A percentile compares a stretch with the other conserved stretches of the same genome.
Conservation (phyloP, 2,888 invertebrate species). For the Macrophya alboannulata region DNA sequence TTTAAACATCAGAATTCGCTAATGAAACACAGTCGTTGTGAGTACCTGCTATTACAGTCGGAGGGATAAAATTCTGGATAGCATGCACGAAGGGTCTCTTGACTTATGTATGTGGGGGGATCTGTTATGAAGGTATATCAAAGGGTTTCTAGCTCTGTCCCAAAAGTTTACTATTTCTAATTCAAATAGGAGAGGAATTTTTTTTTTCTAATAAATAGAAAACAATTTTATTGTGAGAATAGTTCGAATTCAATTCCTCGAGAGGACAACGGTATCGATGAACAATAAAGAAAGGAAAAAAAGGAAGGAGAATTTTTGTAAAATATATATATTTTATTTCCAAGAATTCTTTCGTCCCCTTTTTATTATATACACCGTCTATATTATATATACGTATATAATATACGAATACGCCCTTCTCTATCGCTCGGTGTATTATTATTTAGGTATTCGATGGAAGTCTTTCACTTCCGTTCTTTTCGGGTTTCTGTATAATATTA, state of each 20-base stretch:
- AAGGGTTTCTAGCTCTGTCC: not conserved
- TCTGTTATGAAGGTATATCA: not conserved
- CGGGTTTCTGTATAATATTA: constrained; percentile 49
- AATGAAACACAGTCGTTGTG: constrained; percentile 38
- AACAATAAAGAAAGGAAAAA: not conserved
- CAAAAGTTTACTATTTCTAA: not conserved
- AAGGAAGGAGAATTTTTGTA: not conserved
- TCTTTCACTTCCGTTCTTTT: constrained; percentile 47
- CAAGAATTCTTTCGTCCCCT: not conserved
- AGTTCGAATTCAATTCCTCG: not conserved
- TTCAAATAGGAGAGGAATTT: not conserved
- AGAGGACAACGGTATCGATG: not conserved
- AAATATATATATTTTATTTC: not conserved
- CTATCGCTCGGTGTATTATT: not conserved
- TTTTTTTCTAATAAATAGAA: no score
- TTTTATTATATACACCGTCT: not conserved
- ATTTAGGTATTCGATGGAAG: constrained; percentile 47
- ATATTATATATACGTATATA: not conserved
- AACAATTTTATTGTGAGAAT: not conserved
- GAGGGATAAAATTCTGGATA: constrained; percentile 5
- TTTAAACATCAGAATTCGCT: constrained; percentile 32
- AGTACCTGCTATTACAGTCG: not conserved
- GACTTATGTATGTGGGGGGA: not conserved
- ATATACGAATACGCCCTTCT: not conserved
- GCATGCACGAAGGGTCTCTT: not conserved